Percentiles rank a stretch among this genome's conserved stretches.
Conservation (phyloP, 2,888 invertebrate species). For the Trichacis sp. region DNA sequence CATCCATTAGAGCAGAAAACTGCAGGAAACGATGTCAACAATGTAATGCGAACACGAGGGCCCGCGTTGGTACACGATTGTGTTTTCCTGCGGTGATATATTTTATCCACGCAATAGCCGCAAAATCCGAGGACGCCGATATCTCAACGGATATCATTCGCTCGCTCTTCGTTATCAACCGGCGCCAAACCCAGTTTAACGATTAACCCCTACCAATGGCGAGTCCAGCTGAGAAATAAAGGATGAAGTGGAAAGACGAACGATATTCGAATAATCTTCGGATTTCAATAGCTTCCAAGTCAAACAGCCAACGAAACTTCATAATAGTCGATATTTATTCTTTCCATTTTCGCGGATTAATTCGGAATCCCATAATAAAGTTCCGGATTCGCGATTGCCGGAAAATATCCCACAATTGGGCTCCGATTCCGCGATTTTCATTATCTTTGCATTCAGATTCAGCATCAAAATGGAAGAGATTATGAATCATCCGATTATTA, state of each 20-base stretch:
- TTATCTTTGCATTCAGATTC: too few species aligned
- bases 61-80: constrained; percentile 30
- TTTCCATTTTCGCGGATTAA: constrained; percentile 27
- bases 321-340: constrained; percentile 24
- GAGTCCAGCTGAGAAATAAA: constrained; percentile 19
- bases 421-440: constrained; percentile 6
- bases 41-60: constrained; percentile 48
- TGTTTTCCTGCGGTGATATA: constrained; percentile 33
- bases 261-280: constrained; percentile 27
- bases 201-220: constrained; percentile 21
- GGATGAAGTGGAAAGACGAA: constrained; percentile 16
- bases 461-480: too few species aligned
- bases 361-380: constrained; percentile 34
- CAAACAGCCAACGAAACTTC: constrained; percentile 9
- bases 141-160: constrained; percentile 47
- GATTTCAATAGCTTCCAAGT: constrained; percentile 18
- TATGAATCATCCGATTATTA: too few species aligned
- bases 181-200: constrained; percentile 29
- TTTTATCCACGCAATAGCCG: constrained; percentile 37
- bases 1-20: not conserved
- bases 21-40: constrained; percentile 41
- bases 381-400: constrained; percentile 36
- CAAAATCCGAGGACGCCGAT: constrained; percentile 38
- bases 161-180: constrained; percentile 47
- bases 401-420: constrained; percentile 22